Evolutionary conservation across 2,113 vertebrate species (phyloP), one percentile per base, ranked within the genome.

Genomic region (Notiomystis cincta): DNA sequence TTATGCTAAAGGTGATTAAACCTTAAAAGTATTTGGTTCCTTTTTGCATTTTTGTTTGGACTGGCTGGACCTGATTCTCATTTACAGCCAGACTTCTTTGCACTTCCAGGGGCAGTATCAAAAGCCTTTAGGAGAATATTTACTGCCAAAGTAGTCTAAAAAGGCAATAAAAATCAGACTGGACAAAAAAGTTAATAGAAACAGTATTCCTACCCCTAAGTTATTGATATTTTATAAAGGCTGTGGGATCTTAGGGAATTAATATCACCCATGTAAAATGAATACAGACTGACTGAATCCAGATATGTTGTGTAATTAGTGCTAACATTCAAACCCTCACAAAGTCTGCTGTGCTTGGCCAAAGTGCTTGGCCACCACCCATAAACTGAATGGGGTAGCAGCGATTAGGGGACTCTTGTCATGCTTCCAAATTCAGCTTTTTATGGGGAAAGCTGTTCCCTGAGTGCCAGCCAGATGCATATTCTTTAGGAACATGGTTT

Each of bases 1-100:
- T 94, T 89, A 92, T 80, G 56, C 33, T 86, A 42, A 77, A 90
- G 64, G 87, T 76, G 90, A 96, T 96, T 96, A 91, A 90, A 86
- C 42, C 47, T 93, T 84, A 21, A 27, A 91, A 81, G 37, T 72
- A 82, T 85, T 91, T 79, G 48, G 79, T 73, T 94, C 87, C 77
- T 62, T 90, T 92, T 66, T 66, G 38, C 24, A 16, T 70, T 50
- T 94, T 38, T 93, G 23, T 91, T 90, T 87, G 60, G 88, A 67
- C 67, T 89, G 56, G 30, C 40, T 83, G 40, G 51, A 92, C 30
- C 25, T 71, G 53, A 92, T 69, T 93, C 53, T 69, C 12, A 30
- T 94, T 96, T 95, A 75, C 56, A 92, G 21, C 47, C 88, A 90
- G 88, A 71, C 15, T 78, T 80, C 67, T 95, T 92, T 87, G 87